Evolutionary conservation across 2,888 invertebrate genomes (phyloP).

Genomic region (Acanthoscelides obtectus): DNA sequence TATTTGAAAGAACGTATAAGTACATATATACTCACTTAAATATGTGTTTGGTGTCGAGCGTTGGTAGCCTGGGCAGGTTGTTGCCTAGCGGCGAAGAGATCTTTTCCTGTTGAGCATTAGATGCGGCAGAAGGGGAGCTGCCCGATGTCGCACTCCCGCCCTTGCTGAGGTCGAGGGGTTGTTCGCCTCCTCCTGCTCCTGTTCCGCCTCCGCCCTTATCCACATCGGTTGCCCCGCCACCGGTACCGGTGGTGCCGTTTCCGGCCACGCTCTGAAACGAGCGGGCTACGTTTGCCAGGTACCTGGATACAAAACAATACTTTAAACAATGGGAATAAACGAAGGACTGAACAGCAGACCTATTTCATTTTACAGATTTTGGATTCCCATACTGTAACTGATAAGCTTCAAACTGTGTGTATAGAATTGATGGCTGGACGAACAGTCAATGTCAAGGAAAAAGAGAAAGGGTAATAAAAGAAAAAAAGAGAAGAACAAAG

Average conservation of each 20-base stretch:
- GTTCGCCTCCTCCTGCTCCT: slow-evolving; percentile 55
- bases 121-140: slow-evolving; percentile 30
- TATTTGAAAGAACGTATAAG: background rate
- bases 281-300: background rate
- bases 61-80: slow-evolving; percentile 43
- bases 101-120: slow-evolving; percentile 23
- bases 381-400: too few species aligned
- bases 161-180: slow-evolving; percentile 83
- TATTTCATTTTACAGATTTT: too few species aligned
- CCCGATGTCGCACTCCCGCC: slow-evolving; percentile 45
- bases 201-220: slow-evolving; percentile 25
- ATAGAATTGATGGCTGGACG: too few species aligned
- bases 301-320: too few species aligned
- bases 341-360: too few species aligned
- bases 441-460: too few species aligned
- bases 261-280: background rate
- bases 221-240: slow-evolving; percentile 15
- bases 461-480: too few species aligned
- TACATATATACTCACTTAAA: slow-evolving; percentile 68
- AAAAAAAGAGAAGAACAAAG: too few species aligned
- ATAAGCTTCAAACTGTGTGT: too few species aligned
- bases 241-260: background rate
- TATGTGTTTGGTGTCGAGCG: slow-evolving; percentile 57
- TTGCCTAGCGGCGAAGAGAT: slow-evolving; percentile 27
- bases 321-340: too few species aligned